Conservation (phyloP, 2,113 vertebrate species). For the Mesoclemmys tuberculata region DNA sequence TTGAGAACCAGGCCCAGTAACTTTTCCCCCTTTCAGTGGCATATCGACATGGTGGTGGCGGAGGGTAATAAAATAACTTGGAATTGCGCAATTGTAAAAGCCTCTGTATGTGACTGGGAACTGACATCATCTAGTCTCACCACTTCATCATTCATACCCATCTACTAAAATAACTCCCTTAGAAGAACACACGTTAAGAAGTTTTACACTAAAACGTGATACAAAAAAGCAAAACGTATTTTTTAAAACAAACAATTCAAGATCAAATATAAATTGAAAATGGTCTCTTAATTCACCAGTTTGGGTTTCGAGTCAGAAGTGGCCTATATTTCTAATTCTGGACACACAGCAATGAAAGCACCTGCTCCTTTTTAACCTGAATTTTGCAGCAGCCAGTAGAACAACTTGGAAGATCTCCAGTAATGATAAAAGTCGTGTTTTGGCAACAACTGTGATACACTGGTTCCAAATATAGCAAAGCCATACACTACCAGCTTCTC, state of each 20-base stretch:
- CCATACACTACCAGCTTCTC: background rate
- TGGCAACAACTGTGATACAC: background rate
- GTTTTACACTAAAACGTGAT: background rate
- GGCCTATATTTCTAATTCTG: background rate
- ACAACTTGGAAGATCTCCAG: background rate
- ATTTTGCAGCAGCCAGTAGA: background rate
- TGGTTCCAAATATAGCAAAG: background rate
- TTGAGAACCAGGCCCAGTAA: background rate
- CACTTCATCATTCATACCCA: background rate
- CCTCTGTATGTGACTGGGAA: accelerated
- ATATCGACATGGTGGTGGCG: background rate
- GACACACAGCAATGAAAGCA: background rate
- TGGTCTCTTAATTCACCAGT: background rate
- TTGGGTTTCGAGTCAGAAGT: background rate
- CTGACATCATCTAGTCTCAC: background rate
- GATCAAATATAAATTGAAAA: background rate
- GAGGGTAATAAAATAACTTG: background rate
- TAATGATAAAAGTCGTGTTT: background rate
- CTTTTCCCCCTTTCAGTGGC: background rate
- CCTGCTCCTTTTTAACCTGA: background rate
- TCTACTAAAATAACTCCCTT: background rate
- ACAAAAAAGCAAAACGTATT: background rate
- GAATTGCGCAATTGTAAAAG: background rate
- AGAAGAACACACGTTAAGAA: background rate
- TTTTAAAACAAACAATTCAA: background rate